Percentiles rank a stretch among this genome's conserved stretches.
These are phyloP conservation scores for Abramis brama DNA, from an alignment of 2,113 vertebrate genomes.

Conservation along the genomic window DNA sequence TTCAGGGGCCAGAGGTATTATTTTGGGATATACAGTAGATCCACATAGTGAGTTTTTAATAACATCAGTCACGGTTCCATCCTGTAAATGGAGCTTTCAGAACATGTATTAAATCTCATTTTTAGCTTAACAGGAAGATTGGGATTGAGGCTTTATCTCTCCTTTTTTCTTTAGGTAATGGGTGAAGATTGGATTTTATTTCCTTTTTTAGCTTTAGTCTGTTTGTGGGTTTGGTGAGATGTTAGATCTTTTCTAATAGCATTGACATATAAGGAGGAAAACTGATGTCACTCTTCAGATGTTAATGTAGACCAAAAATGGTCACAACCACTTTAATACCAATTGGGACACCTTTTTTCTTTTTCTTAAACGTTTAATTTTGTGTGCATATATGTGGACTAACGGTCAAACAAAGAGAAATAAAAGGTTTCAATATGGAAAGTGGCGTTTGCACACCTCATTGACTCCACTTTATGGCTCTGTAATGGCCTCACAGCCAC, in stretches of 20 bases:
- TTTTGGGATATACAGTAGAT: neutral
- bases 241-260: neutral
- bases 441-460: slow-evolving; percentile 66
- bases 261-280: neutral
- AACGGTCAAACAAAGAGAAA: slow-evolving; percentile 59
- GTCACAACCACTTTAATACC: neutral
- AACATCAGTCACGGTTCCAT: neutral
- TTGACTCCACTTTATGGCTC: slow-evolving; percentile 70
- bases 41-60: neutral
- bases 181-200: neutral
- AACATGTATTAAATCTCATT: neutral
- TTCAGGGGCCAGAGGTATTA: neutral
- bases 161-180: neutral
- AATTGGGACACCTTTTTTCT: neutral
- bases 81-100: neutral
- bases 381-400: slow-evolving; percentile 35
- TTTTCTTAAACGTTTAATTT: neutral
- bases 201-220: neutral
- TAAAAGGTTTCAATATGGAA: slow-evolving; percentile 68
- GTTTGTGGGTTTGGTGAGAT: neutral
- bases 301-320: neutral
- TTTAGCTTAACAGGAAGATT: neutral
- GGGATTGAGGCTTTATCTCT: neutral
- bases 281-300: neutral
- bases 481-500: slow-evolving; percentile 62